Percentiles rank a stretch among this genome's conserved stretches.
Conservation (phyloP, 2,797 vertebrate genomes). For the Furcifer pardalis region DNA sequence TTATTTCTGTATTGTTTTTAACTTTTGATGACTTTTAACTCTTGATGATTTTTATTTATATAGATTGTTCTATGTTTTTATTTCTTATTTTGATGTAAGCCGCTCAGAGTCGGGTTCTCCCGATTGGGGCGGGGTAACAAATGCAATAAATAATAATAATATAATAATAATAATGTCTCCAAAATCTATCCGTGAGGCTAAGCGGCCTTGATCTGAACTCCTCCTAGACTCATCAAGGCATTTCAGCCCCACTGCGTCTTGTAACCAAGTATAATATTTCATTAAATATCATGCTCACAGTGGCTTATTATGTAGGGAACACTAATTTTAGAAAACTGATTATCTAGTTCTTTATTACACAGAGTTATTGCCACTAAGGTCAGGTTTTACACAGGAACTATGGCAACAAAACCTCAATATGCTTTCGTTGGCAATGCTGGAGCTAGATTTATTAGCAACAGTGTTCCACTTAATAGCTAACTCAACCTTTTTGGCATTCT, state of each 20-base stretch:
- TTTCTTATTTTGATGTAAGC: too few relatives aligned
- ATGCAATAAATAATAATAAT: too few relatives aligned
- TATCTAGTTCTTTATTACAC: slow-evolving; percentile 77
- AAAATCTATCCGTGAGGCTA: slow-evolving; percentile 24
- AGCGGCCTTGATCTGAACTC: slow-evolving; percentile 53
- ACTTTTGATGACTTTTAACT: too few relatives aligned
- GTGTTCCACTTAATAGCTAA: slow-evolving; percentile 61
- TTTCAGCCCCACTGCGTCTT: slow-evolving; percentile 68
- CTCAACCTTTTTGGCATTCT: slow-evolving; percentile 41
- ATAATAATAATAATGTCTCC: too few relatives aligned
- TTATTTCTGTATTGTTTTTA: too few relatives aligned
- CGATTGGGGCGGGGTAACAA: too few relatives aligned
- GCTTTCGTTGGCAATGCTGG: slow-evolving; percentile 65
- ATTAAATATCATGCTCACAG: slow-evolving; percentile 76
- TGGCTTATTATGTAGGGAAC: slow-evolving; percentile 75
- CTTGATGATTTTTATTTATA: too few relatives aligned
- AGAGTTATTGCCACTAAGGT: slow-evolving; percentile 79
- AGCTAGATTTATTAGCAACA: slow-evolving; percentile 66
- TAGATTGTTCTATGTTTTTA: too few relatives aligned
- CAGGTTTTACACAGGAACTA: slow-evolving; percentile 81
- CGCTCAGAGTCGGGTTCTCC: too few relatives aligned
- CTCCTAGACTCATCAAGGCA: slow-evolving; percentile 64
- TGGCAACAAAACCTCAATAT: slow-evolving; percentile 77
- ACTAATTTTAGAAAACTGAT: slow-evolving; percentile 84
- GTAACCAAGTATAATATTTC: slow-evolving; percentile 74